Percentiles rank a stretch among this genome's conserved stretches.
Conservation (phyloP, 2,113 vertebrate genomes). For the Bos taurus region DNA sequence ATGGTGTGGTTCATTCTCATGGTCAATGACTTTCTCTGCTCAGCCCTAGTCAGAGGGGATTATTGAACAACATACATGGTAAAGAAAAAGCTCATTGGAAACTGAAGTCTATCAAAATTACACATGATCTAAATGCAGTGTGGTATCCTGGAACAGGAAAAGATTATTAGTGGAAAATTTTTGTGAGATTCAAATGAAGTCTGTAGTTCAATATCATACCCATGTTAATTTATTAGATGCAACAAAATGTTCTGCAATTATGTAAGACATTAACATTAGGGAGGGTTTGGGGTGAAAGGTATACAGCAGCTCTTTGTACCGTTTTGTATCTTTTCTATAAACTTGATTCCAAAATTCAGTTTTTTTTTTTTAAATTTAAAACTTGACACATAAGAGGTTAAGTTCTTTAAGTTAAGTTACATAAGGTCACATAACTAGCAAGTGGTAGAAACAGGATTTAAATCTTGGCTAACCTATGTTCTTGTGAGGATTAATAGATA, state of each 20-base stretch:
- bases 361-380: background rate
- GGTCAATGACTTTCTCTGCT: background rate
- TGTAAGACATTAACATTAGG: background rate
- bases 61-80: background rate
- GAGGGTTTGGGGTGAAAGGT: background rate
- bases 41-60: background rate
- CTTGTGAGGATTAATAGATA: background rate
- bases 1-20: background rate
- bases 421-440: background rate
- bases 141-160: constrained; percentile 9
- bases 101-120: background rate
- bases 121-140: background rate
- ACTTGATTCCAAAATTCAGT: background rate
- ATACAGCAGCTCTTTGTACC: background rate
- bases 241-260: background rate
- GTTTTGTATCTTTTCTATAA: background rate
- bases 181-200: background rate
- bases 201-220: background rate
- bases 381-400: background rate
- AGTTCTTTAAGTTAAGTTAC: background rate
- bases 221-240: background rate
- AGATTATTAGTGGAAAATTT: background rate
- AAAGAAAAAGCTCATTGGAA: background rate
- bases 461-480: background rate
- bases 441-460: background rate